Percentiles rank a stretch among this genome's conserved stretches.
These are phyloP conservation scores for Polymixis lichenea DNA, from an alignment of 2,888 invertebrate genomes.

Conservation along the genomic window DNA sequence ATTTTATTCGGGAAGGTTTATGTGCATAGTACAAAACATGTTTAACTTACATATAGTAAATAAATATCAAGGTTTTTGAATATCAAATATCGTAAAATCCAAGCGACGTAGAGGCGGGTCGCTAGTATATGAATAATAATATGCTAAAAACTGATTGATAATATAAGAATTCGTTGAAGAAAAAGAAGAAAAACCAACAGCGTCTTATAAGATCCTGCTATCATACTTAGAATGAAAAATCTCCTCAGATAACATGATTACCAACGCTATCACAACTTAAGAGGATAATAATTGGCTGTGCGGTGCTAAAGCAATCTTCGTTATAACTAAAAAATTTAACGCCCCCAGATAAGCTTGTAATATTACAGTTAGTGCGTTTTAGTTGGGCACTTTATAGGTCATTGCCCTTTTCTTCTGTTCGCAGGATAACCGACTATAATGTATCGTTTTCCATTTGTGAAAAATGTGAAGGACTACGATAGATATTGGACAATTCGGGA, in stretches of 20 bases:
- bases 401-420: neutral
- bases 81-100: too few species aligned
- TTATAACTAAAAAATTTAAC: conserved; percentile 51
- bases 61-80: too few species aligned
- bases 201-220: neutral
- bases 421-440: neutral
- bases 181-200: neutral
- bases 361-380: neutral
- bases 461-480: neutral
- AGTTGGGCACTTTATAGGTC: neutral
- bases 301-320: conserved; percentile 40
- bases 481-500: neutral
- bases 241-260: conserved; percentile 14
- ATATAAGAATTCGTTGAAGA: neutral
- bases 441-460: neutral
- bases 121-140: too few species aligned
- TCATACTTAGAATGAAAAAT: conserved; percentile 6
- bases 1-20: neutral
- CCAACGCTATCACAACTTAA: conserved; percentile 20
- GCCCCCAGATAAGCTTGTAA: conserved; percentile 38
- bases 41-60: too few species aligned
- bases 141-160: too few species aligned
- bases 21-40: neutral
- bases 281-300: conserved; percentile 35
- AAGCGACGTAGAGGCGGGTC: too few species aligned